These are phyloP conservation scores for Drosophila ustulata DNA, from an alignment of 2,888 invertebrate genomes.

Conservation along the genomic window DNA sequence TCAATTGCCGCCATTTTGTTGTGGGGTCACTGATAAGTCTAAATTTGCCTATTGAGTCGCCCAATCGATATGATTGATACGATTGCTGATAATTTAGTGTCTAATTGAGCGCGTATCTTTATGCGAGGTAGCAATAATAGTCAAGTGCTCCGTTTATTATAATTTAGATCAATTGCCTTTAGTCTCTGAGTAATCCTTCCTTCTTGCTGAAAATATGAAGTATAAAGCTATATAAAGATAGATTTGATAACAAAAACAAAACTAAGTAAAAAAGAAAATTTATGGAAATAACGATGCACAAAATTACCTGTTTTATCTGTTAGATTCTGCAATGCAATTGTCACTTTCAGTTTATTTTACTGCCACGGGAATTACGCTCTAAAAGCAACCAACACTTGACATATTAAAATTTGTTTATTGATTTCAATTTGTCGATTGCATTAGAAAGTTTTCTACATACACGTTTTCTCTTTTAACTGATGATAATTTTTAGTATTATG, in stretches of 20 bases:
- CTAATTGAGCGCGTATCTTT: constrained; percentile 45
- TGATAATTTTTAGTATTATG: constrained; percentile 9
- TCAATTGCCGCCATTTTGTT: constrained; percentile 29
- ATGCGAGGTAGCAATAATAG: constrained; percentile 18
- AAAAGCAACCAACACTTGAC: neutral
- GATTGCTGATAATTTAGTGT: constrained; percentile 52
- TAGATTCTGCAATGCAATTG: neutral
- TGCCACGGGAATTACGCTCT: neutral
- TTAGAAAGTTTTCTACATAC: constrained; percentile 39
- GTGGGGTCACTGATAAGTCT: constrained; percentile 35
- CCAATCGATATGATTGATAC: constrained; percentile 59
- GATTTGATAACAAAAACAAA: no score
- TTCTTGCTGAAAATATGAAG: no score
- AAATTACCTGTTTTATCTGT: neutral
- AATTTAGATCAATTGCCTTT: constrained; percentile 32
- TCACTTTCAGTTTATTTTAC: neutral
- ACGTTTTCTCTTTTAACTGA: constrained; percentile 27
- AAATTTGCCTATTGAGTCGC: constrained; percentile 33
- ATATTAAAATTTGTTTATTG: constrained; percentile 5
- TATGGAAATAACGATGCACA: no score
- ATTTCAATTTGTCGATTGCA: constrained; percentile 13
- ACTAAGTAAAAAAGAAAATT: no score
- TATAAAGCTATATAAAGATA: no score
- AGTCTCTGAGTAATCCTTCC: neutral
- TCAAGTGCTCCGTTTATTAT: constrained; percentile 1